phyloP scores from a whole-genome alignment of 2,113 vertebrate genomes.

The Lophochroa leadbeateri region DNA sequence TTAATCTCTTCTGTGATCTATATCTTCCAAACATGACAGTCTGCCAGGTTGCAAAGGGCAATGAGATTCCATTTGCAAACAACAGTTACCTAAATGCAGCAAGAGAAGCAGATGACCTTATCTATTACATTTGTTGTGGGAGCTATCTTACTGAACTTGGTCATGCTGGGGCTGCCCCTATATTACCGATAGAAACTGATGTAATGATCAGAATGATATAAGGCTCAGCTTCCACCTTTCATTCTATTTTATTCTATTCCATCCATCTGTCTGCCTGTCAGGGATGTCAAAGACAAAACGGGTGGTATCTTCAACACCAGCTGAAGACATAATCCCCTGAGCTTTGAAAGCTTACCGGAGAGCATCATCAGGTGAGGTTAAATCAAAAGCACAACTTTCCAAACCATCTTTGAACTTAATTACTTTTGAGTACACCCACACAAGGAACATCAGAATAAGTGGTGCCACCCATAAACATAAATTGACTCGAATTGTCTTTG shows the following conservation, averaged over 20 bases:
- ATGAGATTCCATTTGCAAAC: not conserved
- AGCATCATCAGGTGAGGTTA: slow-evolving; percentile 65
- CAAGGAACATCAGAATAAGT: slow-evolving; percentile 63
- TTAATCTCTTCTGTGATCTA: not conserved
- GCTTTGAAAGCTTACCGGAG: slow-evolving; percentile 63
- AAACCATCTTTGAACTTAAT: slow-evolving; percentile 74
- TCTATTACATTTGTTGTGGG: not conserved
- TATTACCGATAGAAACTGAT: not conserved
- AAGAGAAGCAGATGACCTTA: not conserved
- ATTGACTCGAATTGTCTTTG: slow-evolving; percentile 66
- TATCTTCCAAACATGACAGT: not conserved
- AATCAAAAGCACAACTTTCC: slow-evolving; percentile 74
- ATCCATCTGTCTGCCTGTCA: not conserved
- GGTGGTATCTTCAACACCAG: not conserved
- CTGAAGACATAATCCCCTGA: not conserved
- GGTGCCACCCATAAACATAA: slow-evolving; percentile 68
- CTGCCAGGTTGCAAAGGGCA: not conserved
- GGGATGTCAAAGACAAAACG: not conserved
- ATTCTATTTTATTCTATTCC: not conserved
- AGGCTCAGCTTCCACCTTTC: not conserved
- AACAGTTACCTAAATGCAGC: not conserved
- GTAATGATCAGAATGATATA: not conserved
- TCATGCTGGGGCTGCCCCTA: not conserved
- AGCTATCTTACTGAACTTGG: not conserved
- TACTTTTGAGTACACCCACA: slow-evolving; percentile 72